phyloP scores from a whole-genome alignment of 2,113 vertebrate species.

The Tupaia chinensis region DNA sequence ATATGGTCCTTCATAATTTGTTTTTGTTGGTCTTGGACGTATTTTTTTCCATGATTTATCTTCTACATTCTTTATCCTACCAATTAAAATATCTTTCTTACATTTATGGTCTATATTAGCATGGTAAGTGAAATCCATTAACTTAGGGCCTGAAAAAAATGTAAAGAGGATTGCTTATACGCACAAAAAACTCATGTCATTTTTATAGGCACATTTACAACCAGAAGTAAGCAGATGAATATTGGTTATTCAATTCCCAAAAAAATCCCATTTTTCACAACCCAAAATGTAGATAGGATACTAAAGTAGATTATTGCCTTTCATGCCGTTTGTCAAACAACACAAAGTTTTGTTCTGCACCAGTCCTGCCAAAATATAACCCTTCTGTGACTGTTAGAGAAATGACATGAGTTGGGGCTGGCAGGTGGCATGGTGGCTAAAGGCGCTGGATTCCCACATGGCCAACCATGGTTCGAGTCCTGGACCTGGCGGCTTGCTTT shows the following conservation, averaged over 20 bases:
- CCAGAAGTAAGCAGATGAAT: not conserved
- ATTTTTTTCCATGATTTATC: conserved; percentile 97
- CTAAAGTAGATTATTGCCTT: not conserved
- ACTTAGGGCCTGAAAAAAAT: conserved; percentile 91
- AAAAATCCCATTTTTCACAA: conserved; percentile 35
- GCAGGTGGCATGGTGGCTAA: too few relatives aligned
- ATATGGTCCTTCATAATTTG: conserved; percentile 97
- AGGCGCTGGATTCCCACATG: too few relatives aligned
- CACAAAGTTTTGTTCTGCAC: not conserved
- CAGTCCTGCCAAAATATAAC: not conserved
- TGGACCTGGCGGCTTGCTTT: too few relatives aligned
- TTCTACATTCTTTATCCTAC: conserved; percentile 92
- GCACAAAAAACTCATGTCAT: not conserved
- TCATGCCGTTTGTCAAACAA: not conserved
- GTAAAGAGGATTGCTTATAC: conserved; percentile 50
- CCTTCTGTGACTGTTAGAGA: not conserved
- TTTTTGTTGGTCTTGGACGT: conserved; percentile 96
- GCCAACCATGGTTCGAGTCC: too few relatives aligned
- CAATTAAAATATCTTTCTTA: conserved; percentile 97
- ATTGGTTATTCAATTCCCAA: not conserved
- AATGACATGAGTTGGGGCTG: not conserved
- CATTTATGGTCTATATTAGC: conserved; percentile 95
- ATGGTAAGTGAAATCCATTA: conserved; percentile 92
- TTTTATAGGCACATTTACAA: conserved; percentile 27
- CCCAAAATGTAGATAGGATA: not conserved